A percentile compares a stretch with the other conserved stretches of the same genome.
phyloP scores from a whole-genome alignment of 2,888 invertebrate species.

The Dastarcus helophoroides region DNA sequence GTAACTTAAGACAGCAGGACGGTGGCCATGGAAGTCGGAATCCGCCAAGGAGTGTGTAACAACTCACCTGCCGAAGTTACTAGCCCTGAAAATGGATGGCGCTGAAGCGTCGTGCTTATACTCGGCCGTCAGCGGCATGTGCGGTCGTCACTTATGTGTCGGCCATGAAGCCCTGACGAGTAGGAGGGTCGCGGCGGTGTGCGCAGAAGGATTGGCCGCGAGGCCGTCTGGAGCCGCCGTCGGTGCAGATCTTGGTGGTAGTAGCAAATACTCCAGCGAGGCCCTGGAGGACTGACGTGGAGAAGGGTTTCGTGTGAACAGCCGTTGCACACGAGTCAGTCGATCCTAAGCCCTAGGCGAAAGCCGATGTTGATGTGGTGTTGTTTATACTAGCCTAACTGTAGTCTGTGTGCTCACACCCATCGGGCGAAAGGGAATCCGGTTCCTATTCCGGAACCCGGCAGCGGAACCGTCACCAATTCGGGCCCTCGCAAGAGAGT shows the following conservation, averaged over 20 bases:
- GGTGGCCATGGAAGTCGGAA: constrained; percentile 65
- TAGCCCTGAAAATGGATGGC: constrained; percentile 48
- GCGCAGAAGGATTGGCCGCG: constrained; percentile 47
- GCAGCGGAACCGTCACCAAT: no score
- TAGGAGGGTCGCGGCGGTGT: constrained; percentile 44
- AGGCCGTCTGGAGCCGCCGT: constrained; percentile 37
- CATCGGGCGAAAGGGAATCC: constrained; percentile 19
- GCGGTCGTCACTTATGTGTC: no score
- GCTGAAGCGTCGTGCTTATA: constrained; percentile 45
- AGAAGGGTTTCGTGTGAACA: no score
- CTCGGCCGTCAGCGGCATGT: constrained; percentile 32
- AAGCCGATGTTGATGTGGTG: constrained; percentile 37
- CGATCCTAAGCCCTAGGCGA: constrained; percentile 47
- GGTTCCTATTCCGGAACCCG: constrained; percentile 40
- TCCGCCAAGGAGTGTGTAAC: constrained; percentile 45
- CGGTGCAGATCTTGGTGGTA: no score
- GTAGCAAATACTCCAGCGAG: no score
- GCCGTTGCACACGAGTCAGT: constrained; percentile 47
- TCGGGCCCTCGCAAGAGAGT: constrained; percentile 36
- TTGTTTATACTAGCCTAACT: constrained; percentile 7
- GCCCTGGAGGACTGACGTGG: no score
- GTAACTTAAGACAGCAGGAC: constrained; percentile 47
- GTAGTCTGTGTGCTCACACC: constrained; percentile 21
- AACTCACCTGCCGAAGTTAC: constrained; percentile 19
- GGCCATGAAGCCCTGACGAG: constrained; percentile 47